Conservation (phyloP, 2,113 vertebrate genomes). For the Cebus imitator region DNA sequence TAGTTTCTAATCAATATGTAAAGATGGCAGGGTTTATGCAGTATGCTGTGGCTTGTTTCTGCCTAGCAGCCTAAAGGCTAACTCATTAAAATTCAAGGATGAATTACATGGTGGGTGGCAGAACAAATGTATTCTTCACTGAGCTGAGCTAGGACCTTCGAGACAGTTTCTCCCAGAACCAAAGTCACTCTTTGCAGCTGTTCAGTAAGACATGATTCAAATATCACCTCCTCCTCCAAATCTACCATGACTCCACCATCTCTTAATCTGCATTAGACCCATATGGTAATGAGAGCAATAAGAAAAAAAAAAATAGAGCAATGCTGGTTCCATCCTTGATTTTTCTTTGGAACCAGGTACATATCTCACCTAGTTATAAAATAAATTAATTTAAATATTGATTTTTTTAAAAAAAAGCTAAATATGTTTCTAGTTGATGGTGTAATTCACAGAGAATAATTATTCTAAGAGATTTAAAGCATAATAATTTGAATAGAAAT, state of each 20-base stretch:
- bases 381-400: not conserved
- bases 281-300: not conserved
- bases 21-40: not conserved
- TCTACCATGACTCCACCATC: not conserved
- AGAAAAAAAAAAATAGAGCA: not conserved
- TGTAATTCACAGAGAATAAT: not conserved
- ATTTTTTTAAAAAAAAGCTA: not conserved
- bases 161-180: slow-evolving; percentile 49
- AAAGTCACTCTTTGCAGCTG: slow-evolving; percentile 38
- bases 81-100: slow-evolving; percentile 65
- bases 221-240: not conserved
- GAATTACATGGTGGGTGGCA: slow-evolving; percentile 51
- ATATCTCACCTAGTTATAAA: not conserved
- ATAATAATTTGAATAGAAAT: not conserved
- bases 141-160: slow-evolving; percentile 25
- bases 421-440: not conserved
- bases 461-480: not conserved
- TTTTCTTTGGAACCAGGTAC: not conserved
- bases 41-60: slow-evolving; percentile 10
- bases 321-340: not conserved
- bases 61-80: slow-evolving; percentile 59
- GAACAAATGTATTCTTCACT: slow-evolving; percentile 68
- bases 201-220: slow-evolving; percentile 1
- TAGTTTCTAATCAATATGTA: not conserved
- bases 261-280: not conserved